Evolutionary conservation across 2,888 invertebrate species (phyloP).

Genomic region (Brachyptera risi): DNA sequence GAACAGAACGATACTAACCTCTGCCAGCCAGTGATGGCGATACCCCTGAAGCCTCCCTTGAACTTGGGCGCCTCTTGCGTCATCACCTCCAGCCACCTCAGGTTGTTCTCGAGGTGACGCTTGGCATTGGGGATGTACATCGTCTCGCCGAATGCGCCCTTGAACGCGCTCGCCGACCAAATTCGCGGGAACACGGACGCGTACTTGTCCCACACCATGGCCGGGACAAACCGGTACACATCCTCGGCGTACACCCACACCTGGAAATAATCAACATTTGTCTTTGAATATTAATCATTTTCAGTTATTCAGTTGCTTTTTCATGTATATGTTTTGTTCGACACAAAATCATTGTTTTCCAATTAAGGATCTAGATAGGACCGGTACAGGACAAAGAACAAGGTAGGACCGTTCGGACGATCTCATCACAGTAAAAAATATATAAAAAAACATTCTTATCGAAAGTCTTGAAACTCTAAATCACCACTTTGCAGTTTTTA

Average conservation of each 20-base stretch:
- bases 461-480: no score
- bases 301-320: no score
- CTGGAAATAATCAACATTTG: slow-evolving; percentile 29
- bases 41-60: slow-evolving; percentile 50
- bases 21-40: slow-evolving; percentile 58
- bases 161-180: slow-evolving; percentile 72
- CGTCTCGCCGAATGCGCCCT: slow-evolving; percentile 71
- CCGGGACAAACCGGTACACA: slow-evolving; percentile 52
- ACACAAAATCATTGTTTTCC: no score
- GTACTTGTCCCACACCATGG: slow-evolving; percentile 62
- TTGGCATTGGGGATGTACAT: slow-evolving; percentile 61
- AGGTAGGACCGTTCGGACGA: no score
- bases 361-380: no score
- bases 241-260: slow-evolving; percentile 75
- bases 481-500: no score
- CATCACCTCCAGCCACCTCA: slow-evolving; percentile 66
- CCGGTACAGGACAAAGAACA: no score
- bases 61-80: slow-evolving; percentile 54
- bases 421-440: no score
- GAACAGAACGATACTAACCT: no score
- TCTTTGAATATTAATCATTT: no score
- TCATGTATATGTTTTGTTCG: no score
- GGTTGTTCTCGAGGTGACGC: slow-evolving; percentile 65
- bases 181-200: slow-evolving; percentile 61
- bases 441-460: no score